Percentiles rank a stretch among this genome's conserved stretches.
Evolutionary conservation across 2,797 vertebrate species (phyloP).

Genomic region (Betta splendens): DNA sequence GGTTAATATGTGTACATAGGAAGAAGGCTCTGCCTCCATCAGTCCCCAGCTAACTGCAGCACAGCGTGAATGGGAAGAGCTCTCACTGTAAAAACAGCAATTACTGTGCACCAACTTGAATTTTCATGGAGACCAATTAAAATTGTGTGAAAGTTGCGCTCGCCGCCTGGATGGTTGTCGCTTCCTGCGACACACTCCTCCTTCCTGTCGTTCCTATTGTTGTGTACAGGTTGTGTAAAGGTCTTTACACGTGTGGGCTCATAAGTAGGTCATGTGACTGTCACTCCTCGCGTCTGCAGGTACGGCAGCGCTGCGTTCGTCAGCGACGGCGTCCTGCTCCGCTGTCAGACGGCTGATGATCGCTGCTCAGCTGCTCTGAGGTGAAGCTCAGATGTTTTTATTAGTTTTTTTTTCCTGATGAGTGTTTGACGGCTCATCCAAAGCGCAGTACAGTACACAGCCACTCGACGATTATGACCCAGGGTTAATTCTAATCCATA

Average conservation of each 20-base stretch:
- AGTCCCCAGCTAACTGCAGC: conserved; percentile 5
- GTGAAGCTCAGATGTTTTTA: conserved; percentile 24
- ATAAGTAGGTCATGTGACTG: not conserved
- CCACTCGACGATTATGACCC: too few species aligned
- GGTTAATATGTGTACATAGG: too few species aligned
- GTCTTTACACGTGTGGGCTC: not conserved
- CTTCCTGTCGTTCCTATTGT: conserved; percentile 32
- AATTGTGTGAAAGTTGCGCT: conserved; percentile 59
- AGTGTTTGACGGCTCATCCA: conserved; percentile 17
- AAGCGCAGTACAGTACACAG: conserved; percentile 7
- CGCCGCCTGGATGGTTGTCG: conserved; percentile 36
- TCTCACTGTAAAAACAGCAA: conserved; percentile 1
- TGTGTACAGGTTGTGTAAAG: conserved; percentile 3
- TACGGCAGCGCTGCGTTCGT: conserved; percentile 2
- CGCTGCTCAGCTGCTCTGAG: conserved; percentile 41
- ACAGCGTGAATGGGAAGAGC: conserved; percentile 5
- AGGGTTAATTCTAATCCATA: not conserved
- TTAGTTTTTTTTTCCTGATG: conserved; percentile 9
- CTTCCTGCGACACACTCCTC: conserved; percentile 41
- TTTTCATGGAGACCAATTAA: conserved; percentile 73
- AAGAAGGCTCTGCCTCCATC: too few species aligned
- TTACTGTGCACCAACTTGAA: conserved; percentile 22
- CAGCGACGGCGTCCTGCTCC: conserved; percentile 21
- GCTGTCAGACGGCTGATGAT: conserved; percentile 46
- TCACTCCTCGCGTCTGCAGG: not conserved